phyloP scores from a whole-genome alignment of 2,888 invertebrate species.

The Yponomeuta sedellus region DNA sequence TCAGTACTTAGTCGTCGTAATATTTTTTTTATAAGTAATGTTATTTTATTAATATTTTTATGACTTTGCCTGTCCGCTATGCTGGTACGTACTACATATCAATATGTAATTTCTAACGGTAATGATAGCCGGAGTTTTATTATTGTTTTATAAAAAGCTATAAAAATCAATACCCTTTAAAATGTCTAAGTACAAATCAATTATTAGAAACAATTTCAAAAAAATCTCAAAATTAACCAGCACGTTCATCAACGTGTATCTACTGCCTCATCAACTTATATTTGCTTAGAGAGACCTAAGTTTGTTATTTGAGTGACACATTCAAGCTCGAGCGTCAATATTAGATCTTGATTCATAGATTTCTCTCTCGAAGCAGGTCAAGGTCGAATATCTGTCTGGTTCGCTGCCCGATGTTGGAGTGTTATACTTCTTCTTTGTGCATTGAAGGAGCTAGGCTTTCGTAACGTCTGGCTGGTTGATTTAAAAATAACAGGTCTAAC shows the following conservation, averaged over 20 bases:
- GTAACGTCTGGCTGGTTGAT: neutral
- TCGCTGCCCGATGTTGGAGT: conserved; percentile 21
- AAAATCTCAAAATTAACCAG: neutral
- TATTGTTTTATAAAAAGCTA: too few relatives aligned
- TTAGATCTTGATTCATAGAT: conserved; percentile 50
- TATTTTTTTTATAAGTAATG: too few relatives aligned
- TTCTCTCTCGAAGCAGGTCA: conserved; percentile 62
- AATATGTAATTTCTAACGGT: too few relatives aligned
- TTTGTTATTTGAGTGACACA: conserved; percentile 5
- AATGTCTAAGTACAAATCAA: too few relatives aligned
- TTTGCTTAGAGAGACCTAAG: neutral
- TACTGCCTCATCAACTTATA: neutral
- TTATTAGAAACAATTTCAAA: too few relatives aligned
- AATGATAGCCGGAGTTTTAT: too few relatives aligned
- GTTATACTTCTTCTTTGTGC: neutral
- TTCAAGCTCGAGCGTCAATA: conserved; percentile 16
- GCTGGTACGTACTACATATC: too few relatives aligned
- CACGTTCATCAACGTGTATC: neutral
- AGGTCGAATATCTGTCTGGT: conserved; percentile 51
- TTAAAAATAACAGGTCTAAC: neutral
- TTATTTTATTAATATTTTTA: too few relatives aligned
- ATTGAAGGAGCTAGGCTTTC: neutral
- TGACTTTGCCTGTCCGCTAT: too few relatives aligned
- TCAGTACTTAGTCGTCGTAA: too few relatives aligned
- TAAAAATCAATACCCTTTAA: too few relatives aligned